These are phyloP conservation scores for Scomber japonicus DNA, from an alignment of 2,113 vertebrate species.

Conservation along the genomic window DNA sequence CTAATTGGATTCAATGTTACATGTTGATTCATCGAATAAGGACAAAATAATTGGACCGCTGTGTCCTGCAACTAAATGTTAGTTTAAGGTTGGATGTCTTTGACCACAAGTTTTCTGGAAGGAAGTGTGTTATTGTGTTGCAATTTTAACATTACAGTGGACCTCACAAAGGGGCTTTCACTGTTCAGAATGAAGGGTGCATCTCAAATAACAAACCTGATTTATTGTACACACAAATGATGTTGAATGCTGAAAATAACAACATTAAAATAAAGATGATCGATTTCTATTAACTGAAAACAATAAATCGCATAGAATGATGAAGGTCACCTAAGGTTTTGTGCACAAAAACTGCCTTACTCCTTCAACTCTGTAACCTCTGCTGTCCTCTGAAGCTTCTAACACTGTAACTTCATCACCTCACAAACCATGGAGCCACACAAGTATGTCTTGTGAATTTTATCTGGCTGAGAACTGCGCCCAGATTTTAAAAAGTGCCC, in stretches of 20 bases:
- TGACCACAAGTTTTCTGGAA: conserved; percentile 41
- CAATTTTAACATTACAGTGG: conserved; percentile 18
- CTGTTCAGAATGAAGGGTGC: not conserved
- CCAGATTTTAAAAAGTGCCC: conserved; percentile 54
- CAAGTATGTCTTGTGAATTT: conserved; percentile 50
- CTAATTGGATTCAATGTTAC: conserved; percentile 57
- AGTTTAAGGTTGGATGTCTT: conserved; percentile 40
- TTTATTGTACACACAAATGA: not conserved
- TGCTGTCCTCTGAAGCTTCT: conserved; percentile 18
- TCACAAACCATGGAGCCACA: conserved; percentile 58
- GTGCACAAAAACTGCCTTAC: not conserved
- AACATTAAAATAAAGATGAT: not conserved
- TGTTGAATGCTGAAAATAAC: not conserved
- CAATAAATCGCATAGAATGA: not conserved
- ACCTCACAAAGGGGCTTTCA: conserved; percentile 9
- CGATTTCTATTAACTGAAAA: not conserved
- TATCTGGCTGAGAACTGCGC: conserved; percentile 57
- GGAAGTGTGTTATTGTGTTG: conserved; percentile 24
- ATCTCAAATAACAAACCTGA: not conserved
- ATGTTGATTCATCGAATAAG: conserved; percentile 46
- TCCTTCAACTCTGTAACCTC: conserved; percentile 23
- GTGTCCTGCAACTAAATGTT: conserved; percentile 44
- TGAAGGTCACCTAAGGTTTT: conserved; percentile 53
- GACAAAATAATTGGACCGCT: conserved; percentile 23
- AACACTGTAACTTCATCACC: conserved; percentile 65